A percentile compares a stretch with the other conserved stretches of the same genome.
phyloP scores from a whole-genome alignment of 2,888 invertebrate species.

The Drosophila diplacantha region DNA sequence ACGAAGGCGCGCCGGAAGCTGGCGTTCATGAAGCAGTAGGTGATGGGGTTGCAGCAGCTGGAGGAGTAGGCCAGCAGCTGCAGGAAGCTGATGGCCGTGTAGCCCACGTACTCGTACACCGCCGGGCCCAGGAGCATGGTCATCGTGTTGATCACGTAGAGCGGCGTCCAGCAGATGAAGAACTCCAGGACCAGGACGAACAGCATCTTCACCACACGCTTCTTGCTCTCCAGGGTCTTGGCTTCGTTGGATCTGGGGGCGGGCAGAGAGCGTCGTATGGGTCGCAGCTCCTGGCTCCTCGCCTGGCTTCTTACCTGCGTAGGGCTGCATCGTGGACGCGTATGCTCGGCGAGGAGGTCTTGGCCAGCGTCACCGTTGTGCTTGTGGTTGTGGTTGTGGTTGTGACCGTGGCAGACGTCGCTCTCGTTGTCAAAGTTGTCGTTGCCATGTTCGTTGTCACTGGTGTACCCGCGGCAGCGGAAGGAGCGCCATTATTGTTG shows the following conservation, averaged over 20 bases:
- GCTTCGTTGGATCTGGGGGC: constrained; percentile 52
- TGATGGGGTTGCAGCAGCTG: constrained; percentile 93
- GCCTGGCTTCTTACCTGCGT: constrained; percentile 47
- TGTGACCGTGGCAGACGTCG: constrained; percentile 24
- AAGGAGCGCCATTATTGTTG: constrained; percentile 41
- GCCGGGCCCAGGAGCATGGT: constrained; percentile 85
- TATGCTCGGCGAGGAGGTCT: constrained; percentile 53
- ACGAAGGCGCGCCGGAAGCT: constrained; percentile 90
- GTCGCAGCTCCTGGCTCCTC: background rate
- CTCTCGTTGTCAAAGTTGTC: constrained; percentile 25
- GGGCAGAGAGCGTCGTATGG: too few species aligned
- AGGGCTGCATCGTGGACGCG: constrained; percentile 57
- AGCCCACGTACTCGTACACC: constrained; percentile 85
- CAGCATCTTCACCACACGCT: constrained; percentile 87
- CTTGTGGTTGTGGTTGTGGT: constrained; percentile 47
- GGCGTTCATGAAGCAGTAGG: constrained; percentile 94
- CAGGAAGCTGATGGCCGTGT: constrained; percentile 84
- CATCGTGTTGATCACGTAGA: constrained; percentile 87
- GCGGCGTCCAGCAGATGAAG: constrained; percentile 94
- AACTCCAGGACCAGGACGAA: constrained; percentile 94
- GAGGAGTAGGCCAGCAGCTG: constrained; percentile 89
- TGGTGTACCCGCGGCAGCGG: constrained; percentile 20
- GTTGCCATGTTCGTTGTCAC: constrained; percentile 22
- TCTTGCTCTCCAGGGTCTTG: constrained; percentile 74
- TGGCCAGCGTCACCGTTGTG: constrained; percentile 45